These are phyloP conservation scores for Bombylius major DNA, from an alignment of 2,888 invertebrate genomes.

Conservation along the genomic window DNA sequence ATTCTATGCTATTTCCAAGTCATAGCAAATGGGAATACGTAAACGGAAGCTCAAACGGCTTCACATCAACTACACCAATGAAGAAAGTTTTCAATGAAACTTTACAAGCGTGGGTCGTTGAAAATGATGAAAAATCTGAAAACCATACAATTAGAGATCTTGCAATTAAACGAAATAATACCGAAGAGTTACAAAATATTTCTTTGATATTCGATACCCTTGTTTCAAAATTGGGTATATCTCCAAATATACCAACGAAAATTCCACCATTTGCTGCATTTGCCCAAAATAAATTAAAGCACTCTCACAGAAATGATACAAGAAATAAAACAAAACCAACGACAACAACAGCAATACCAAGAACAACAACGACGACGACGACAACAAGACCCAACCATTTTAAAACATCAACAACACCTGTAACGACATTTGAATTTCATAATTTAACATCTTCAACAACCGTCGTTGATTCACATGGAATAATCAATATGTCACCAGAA, in stretches of 20 bases:
- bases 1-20: conserved; percentile 32
- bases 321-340: conserved; percentile 10
- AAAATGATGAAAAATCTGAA: conserved; percentile 35
- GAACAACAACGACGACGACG: conserved; percentile 6
- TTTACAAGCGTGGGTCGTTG: conserved; percentile 48
- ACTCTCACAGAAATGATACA: conserved; percentile 22
- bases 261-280: conserved; percentile 27
- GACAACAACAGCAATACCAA: conserved; percentile 1
- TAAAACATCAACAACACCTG: conserved; percentile 5
- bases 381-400: conserved; percentile 3
- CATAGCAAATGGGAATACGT: conserved; percentile 46
- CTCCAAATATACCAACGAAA: conserved; percentile 29
- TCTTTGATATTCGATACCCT: conserved; percentile 52
- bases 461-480: background rate
- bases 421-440: background rate
- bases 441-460: background rate
- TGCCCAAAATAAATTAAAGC: conserved; percentile 31
- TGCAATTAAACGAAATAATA: conserved; percentile 31
- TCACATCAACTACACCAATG: conserved; percentile 30
- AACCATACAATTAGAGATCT: conserved; percentile 27
- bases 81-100: conserved; percentile 49
- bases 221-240: conserved; percentile 41
- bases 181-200: conserved; percentile 45
- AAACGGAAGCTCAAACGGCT: conserved; percentile 32
- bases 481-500: conserved; percentile 18